These are phyloP conservation scores for Phaonia tiefii DNA, from an alignment of 2,888 invertebrate species.

Conservation along the genomic window DNA sequence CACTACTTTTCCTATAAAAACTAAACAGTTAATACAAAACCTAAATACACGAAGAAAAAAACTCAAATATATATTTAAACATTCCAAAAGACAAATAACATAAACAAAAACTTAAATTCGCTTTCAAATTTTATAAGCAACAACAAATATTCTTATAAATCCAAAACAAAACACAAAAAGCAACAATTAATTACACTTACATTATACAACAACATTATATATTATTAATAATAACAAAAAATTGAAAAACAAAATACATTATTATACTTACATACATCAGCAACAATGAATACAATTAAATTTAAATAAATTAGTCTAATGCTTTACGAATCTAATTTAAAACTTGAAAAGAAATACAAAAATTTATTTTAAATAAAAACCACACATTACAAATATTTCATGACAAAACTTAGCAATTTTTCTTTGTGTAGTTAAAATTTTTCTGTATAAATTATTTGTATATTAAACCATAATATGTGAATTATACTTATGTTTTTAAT, in stretches of 20 bases:
- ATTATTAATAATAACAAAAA: no score
- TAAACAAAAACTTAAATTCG: constrained; percentile 40
- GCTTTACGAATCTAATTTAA: neutral
- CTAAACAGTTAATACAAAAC: constrained; percentile 19
- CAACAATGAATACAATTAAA: neutral
- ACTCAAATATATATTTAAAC: constrained; percentile 27
- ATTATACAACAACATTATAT: no score
- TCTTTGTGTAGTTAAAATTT: constrained; percentile 27
- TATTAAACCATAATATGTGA: constrained; percentile 28
- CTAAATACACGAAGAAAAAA: constrained; percentile 53
- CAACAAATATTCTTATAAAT: no score
- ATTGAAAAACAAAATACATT: no score
- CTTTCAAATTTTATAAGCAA: no score
- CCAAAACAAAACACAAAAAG: neutral
- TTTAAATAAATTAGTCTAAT: neutral
- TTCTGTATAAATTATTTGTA: constrained; percentile 38
- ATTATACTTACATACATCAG: constrained; percentile 11
- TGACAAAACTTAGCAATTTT: neutral
- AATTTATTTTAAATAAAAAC: neutral
- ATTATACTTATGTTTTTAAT: constrained; percentile 19
- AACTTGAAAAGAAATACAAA: neutral
- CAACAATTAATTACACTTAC: no score
- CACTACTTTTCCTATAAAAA: no score
- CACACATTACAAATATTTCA: neutral
- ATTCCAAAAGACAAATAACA: neutral